Evolutionary conservation across 2,888 invertebrate species (phyloP).

Genomic region (Parnassius glacialis): DNA sequence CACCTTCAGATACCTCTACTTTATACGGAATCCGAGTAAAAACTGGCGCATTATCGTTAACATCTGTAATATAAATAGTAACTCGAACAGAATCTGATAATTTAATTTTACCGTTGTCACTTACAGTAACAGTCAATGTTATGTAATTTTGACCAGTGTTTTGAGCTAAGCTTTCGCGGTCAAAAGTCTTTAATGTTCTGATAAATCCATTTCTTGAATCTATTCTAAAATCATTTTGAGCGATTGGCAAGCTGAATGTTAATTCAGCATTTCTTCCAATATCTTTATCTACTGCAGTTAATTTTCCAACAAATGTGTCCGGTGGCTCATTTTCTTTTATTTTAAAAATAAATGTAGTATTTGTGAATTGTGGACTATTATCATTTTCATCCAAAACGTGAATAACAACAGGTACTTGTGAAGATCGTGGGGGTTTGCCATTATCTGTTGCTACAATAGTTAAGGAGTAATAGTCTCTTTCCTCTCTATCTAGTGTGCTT

Average conservation of each 20-base stretch:
- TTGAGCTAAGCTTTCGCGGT: conserved; percentile 92
- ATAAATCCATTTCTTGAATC: conserved; percentile 95
- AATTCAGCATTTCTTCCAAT: conserved; percentile 95
- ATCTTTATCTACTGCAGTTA: conserved; percentile 94
- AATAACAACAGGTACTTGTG: conserved; percentile 94
- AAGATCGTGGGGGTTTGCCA: conserved; percentile 88
- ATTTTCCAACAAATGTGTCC: conserved; percentile 94
- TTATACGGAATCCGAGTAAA: conserved; percentile 92
- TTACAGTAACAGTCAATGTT: conserved; percentile 91
- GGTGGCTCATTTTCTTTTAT: conserved; percentile 93
- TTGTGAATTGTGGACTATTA: conserved; percentile 95
- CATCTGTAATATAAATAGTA: conserved; percentile 92
- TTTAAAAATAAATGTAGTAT: conserved; percentile 93
- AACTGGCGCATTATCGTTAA: conserved; percentile 94
- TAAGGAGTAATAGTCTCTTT: conserved; percentile 94
- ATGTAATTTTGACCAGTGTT: conserved; percentile 89
- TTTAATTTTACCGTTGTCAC: conserved; percentile 89
- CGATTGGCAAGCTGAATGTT: conserved; percentile 88
- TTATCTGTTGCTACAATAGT: conserved; percentile 91
- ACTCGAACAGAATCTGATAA: conserved; percentile 93
- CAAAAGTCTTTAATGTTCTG: conserved; percentile 91
- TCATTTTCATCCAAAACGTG: conserved; percentile 98
- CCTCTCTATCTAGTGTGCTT: conserved; percentile 92
- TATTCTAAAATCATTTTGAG: conserved; percentile 91
- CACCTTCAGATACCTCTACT: conserved; percentile 94